Conservation (phyloP, 2,888 invertebrate genomes). For the Brachypterus glaber region DNA sequence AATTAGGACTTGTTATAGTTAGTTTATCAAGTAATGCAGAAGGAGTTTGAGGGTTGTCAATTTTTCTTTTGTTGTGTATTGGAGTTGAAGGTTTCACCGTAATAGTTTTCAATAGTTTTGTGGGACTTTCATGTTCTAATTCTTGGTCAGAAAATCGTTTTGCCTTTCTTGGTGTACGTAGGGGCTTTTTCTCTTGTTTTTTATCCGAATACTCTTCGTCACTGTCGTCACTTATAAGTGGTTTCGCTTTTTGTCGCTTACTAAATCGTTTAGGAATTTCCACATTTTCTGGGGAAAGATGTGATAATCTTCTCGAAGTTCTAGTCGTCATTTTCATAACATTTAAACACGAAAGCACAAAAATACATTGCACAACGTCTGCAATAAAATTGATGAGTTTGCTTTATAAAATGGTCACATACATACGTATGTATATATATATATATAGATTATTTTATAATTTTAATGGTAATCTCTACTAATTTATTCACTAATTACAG, state of each 20-base stretch:
- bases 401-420: background rate
- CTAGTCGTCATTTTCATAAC: conserved; percentile 17
- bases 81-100: no score
- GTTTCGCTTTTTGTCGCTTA: conserved; percentile 8
- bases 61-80: conserved; percentile 29
- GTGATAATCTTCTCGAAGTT: conserved; percentile 13
- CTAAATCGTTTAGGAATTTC: conserved; percentile 3
- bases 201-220: conserved; percentile 16
- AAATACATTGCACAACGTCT: background rate
- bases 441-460: no score
- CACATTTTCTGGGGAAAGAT: conserved; percentile 5
- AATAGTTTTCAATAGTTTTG: conserved; percentile 39
- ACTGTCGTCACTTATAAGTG: conserved; percentile 14
- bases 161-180: conserved; percentile 15
- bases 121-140: conserved; percentile 15
- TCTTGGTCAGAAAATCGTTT: conserved; percentile 14
- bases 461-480: no score
- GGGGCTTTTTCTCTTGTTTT: conserved; percentile 3
- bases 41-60: conserved; percentile 23
- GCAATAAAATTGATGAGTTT: background rate
- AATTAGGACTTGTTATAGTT: conserved; percentile 24
- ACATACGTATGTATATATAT: no score
- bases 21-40: conserved; percentile 29
- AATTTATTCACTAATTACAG: no score
- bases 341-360: background rate